These are phyloP conservation scores for Hylia prasina DNA, from an alignment of 2,113 vertebrate species.

Conservation along the genomic window DNA sequence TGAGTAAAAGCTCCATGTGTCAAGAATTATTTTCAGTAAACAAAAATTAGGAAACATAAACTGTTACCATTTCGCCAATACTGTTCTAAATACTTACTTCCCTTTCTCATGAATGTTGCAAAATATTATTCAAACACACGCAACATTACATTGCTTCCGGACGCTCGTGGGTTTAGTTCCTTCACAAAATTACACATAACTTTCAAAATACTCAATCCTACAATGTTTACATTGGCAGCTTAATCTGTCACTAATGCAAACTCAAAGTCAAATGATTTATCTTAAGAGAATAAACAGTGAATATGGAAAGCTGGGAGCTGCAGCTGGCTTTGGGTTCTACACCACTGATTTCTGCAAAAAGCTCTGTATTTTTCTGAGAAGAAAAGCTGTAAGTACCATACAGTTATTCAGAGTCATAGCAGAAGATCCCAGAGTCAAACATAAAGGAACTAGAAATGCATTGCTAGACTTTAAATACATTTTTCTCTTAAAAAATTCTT, in stretches of 20 bases:
- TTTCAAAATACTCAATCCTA: conserved; percentile 26
- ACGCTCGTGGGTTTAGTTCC: not conserved
- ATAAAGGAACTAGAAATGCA: not conserved
- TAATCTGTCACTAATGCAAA: conserved; percentile 24
- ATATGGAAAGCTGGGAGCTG: not conserved
- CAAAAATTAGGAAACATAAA: conserved; percentile 36
- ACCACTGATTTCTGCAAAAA: not conserved
- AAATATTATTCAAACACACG: conserved; percentile 24
- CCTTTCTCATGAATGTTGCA: conserved; percentile 50
- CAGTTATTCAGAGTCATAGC: not conserved
- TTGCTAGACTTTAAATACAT: not conserved
- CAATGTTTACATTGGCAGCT: conserved; percentile 22
- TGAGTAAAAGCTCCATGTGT: not conserved
- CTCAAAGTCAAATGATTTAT: not conserved
- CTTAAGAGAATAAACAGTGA: conserved; percentile 3
- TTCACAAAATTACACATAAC: not conserved
- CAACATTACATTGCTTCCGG: conserved; percentile 2
- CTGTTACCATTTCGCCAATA: conserved; percentile 25
- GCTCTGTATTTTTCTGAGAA: not conserved
- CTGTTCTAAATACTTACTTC: conserved; percentile 51
- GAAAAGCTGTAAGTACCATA: not conserved
- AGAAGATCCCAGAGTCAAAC: not conserved
- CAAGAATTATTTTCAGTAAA: conserved; percentile 34
- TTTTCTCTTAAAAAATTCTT: not conserved
- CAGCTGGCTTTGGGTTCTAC: not conserved